phyloP scores from a whole-genome alignment of 2,797 vertebrate genomes.

The Peromyscus attwateri region DNA sequence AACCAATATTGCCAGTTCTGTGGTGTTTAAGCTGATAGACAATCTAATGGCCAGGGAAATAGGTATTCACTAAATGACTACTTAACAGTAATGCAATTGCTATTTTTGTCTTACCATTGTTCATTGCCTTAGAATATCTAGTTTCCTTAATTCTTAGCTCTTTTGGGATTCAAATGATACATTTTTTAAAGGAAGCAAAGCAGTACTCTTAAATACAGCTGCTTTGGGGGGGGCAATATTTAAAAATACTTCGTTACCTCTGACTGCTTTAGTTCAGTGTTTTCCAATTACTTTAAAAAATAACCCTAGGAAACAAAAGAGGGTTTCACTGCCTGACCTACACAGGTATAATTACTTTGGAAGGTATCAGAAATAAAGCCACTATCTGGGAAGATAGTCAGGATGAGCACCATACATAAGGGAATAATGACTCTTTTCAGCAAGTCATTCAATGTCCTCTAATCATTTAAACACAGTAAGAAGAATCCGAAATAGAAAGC shows the following conservation, averaged over 20 bases:
- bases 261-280: not conserved
- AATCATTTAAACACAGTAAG: conserved; percentile 16
- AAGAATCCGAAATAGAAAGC: conserved; percentile 20
- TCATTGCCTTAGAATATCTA: not conserved
- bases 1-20: not conserved
- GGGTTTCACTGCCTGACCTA: not conserved
- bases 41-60: not conserved
- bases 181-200: not conserved
- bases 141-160: not conserved
- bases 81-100: not conserved
- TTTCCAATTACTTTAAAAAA: not conserved
- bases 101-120: conserved; percentile 24
- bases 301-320: not conserved
- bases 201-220: not conserved
- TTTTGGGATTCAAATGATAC: conserved; percentile 3
- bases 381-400: not conserved
- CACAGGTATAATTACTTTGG: not conserved
- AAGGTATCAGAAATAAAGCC: conserved; percentile 45
- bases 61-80: not conserved
- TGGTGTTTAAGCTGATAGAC: not conserved
- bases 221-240: not conserved
- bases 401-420: not conserved
- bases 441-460: not conserved
- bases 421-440: not conserved
- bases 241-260: not conserved